Conservation (phyloP, 1,140 invertebrate genomes). For the Paracyclopina nana region DNA sequence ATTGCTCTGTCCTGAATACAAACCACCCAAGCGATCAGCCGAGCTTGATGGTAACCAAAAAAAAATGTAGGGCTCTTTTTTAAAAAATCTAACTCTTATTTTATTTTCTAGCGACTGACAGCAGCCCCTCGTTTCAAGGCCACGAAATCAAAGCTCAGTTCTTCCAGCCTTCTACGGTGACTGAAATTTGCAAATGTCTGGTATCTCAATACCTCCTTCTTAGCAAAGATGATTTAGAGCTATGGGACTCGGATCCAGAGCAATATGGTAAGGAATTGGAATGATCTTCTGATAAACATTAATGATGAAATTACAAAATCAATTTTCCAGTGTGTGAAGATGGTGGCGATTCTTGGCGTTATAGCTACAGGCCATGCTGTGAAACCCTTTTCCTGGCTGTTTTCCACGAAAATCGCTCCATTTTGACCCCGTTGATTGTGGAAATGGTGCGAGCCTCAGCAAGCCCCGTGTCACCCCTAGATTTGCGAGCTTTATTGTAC, state of each 20-base stretch:
- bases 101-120: conserved; percentile 25
- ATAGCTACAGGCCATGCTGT: conserved; percentile 64
- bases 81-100: not conserved
- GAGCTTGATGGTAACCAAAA: conserved; percentile 20
- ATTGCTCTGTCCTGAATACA: conserved; percentile 51
- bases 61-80: not conserved
- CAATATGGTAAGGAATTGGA: conserved; percentile 43
- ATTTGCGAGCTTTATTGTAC: conserved; percentile 51
- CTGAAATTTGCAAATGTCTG: conserved; percentile 58
- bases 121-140: conserved; percentile 34
- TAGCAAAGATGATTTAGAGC: conserved; percentile 53
- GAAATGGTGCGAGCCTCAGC: conserved; percentile 43
- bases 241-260: conserved; percentile 80
- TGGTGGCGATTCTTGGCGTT: conserved; percentile 75
- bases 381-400: conserved; percentile 62
- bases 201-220: conserved; percentile 72
- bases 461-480: conserved; percentile 38
- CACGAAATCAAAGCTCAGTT: conserved; percentile 46
- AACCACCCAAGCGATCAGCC: conserved; percentile 36
- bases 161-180: conserved; percentile 44
- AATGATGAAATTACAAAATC: no score
- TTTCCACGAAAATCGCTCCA: conserved; percentile 52
- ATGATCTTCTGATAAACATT: no score
- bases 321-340: conserved; percentile 52
- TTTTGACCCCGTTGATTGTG: conserved; percentile 48